These are phyloP conservation scores for Meda fulgida DNA, from an alignment of 2,797 vertebrate species.

Conservation along the genomic window DNA sequence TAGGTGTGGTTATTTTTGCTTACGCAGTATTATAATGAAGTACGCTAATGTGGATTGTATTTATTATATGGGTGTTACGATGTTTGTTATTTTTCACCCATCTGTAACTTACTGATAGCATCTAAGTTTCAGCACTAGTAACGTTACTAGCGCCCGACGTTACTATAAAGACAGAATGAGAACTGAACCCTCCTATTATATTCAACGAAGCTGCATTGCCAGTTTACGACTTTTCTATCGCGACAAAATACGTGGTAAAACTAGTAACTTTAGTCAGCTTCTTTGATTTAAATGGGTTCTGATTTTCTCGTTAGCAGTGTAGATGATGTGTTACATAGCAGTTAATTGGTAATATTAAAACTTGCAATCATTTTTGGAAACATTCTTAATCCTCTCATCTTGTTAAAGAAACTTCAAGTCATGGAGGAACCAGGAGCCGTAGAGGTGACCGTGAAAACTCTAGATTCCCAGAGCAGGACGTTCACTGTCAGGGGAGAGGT, in stretches of 20 bases:
- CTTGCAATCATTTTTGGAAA: not conserved
- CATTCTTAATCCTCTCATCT: not conserved
- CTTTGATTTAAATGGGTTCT: not conserved
- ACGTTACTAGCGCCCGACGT: not conserved
- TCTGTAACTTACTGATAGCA: not conserved
- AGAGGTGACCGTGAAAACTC: conserved; percentile 91
- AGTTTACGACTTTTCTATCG: not conserved
- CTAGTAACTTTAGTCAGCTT: not conserved
- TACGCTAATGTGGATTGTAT: not conserved
- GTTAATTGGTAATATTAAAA: not conserved
- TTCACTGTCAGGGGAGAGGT: conserved; percentile 89
- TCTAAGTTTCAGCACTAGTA: not conserved
- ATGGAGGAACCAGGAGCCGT: conserved; percentile 86
- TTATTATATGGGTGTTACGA: not conserved
- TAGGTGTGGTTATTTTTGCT: not conserved
- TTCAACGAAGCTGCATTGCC: not conserved
- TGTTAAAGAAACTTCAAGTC: conserved; percentile 17
- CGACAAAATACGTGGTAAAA: not conserved
- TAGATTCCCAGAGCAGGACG: conserved; percentile 92
- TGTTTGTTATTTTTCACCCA: not conserved
- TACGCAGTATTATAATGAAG: not conserved
- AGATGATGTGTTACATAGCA: not conserved
- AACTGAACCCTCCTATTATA: not conserved
- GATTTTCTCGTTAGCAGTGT: not conserved
- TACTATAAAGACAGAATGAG: conserved; percentile 13